Evolutionary conservation across 2,888 invertebrate genomes (phyloP).

Genomic region (Aquatica leii): DNA sequence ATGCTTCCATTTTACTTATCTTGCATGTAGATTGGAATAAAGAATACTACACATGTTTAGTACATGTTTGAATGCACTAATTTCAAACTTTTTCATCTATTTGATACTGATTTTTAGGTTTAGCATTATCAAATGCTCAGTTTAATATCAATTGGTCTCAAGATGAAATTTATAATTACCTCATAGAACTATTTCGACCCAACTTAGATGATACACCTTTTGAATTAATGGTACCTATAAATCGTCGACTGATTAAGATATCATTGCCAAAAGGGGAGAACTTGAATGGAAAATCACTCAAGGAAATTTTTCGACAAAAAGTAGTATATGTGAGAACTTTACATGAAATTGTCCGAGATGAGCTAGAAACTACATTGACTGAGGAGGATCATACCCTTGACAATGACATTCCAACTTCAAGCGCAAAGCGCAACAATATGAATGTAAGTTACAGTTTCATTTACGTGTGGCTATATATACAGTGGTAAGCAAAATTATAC

Average conservation of each 20-base stretch:
- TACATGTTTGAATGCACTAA: too few relatives aligned
- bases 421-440: not conserved
- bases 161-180: not conserved
- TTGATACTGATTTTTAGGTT: too few relatives aligned
- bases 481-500: too few relatives aligned
- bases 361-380: not conserved
- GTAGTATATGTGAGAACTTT: not conserved
- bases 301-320: not conserved
- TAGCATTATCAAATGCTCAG: too few relatives aligned
- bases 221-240: too few relatives aligned
- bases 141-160: too few relatives aligned
- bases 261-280: not conserved
- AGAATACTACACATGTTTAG: too few relatives aligned
- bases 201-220: not conserved
- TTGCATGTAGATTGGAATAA: too few relatives aligned
- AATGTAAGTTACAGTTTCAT: not conserved
- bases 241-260: not conserved
- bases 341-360: not conserved
- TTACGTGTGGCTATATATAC: not conserved
- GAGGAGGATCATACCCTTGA: too few relatives aligned
- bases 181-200: not conserved
- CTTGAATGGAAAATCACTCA: not conserved
- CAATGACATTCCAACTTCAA: not conserved
- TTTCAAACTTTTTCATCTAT: too few relatives aligned
- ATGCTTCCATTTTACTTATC: too few relatives aligned